These are phyloP conservation scores for Mastomys natalensis DNA, from an alignment of 2,113 vertebrate species.

Conservation along the genomic window DNA sequence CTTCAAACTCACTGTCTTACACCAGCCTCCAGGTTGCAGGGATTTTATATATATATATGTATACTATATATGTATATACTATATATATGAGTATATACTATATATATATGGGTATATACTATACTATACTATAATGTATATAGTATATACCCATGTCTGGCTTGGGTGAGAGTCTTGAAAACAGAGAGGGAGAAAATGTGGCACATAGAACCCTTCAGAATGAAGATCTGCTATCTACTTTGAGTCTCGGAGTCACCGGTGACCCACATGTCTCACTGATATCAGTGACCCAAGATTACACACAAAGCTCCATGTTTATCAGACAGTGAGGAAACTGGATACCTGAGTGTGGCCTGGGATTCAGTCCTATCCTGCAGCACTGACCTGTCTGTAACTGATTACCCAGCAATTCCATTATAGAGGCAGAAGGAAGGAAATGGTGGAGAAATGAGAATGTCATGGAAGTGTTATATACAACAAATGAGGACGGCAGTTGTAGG, in stretches of 20 bases:
- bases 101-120: too few species aligned
- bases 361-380: background rate
- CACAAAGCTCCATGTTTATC: background rate
- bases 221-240: background rate
- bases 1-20: background rate
- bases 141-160: background rate
- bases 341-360: background rate
- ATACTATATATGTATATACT: too few species aligned
- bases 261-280: background rate
- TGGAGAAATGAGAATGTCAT: background rate
- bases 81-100: too few species aligned
- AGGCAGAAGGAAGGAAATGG: background rate
- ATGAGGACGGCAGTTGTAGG: background rate
- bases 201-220: background rate
- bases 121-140: too few species aligned
- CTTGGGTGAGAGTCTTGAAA: background rate
- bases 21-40: background rate
- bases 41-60: background rate
- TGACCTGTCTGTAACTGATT: background rate
- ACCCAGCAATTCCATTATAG: background rate
- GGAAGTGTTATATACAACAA: background rate
- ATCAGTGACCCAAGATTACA: background rate
- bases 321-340: background rate
- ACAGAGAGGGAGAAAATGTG: background rate
- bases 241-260: background rate